Base-by-base conservation (phyloP, 1,140 invertebrate genomes). In the Drosophila obscura region DNA sequence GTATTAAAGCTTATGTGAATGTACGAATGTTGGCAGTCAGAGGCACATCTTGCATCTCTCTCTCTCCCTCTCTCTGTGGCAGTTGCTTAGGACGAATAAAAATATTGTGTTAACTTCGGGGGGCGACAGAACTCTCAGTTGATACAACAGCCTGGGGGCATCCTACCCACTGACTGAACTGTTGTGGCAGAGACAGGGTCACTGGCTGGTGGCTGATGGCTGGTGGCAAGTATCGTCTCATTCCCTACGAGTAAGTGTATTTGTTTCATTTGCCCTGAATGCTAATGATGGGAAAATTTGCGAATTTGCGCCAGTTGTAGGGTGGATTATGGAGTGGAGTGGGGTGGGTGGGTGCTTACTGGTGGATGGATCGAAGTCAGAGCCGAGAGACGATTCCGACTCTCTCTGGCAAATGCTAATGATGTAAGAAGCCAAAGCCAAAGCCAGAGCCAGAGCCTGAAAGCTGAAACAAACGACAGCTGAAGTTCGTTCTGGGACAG, bases 251-350 rank as follows among this genome's bases (percentile, higher is more conserved):
- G 35, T 5, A 89, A 88, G 83, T 83, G 84, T 88, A 88, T 88
- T 88, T 88, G 84, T 88, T 88, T 89, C 83, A 88, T 88, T 71
- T 88, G 83, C 84, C 73, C 76, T 88, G 83, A 88, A 88, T 88
- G 84, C 83, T 88, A 88, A 88, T 88, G 83, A 88, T 88, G 83
- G 83, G 83, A 88, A 88, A 88, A 88, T 88, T 88, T 88, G 83
- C 72, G 84, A 88, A 88, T 88, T 85, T 88, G 73, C 69, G 64
- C 62, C 78, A 82, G 66, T 60, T 74, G 19, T 24, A 35, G 71
- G 68, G 46, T 50, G 53, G 60, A 39, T 39, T 39, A 39, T 39
- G 31, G 9, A 35, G 35, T 13, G 4, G 5, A 7, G 58, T 24
- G 11, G 26, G 24, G 13, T 49, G 59, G 46, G 15, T 43, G 13